These are phyloP conservation scores for Acrobasis suavella DNA, from an alignment of 2,888 invertebrate genomes.

Conservation along the genomic window DNA sequence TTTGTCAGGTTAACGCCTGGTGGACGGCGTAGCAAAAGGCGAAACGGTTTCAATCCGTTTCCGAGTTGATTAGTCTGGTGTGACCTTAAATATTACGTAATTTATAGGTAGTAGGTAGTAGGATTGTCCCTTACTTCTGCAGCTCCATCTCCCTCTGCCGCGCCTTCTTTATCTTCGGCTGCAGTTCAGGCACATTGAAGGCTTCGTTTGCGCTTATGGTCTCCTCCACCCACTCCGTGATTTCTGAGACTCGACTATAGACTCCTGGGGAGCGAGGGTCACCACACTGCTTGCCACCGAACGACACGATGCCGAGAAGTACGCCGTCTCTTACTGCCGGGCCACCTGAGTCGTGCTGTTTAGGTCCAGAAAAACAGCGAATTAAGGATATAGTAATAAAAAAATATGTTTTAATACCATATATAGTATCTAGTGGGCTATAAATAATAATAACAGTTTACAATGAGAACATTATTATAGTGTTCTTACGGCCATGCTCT, in stretches of 20 bases:
- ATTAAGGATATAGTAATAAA: no score
- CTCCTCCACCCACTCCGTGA: slow-evolving; percentile 66
- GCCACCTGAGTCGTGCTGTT: slow-evolving; percentile 73
- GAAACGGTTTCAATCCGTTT: no score
- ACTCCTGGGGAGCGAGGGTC: slow-evolving; percentile 74
- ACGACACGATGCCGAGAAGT: slow-evolving; percentile 68
- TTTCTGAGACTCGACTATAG: slow-evolving; percentile 64
- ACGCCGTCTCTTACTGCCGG: slow-evolving; percentile 73
- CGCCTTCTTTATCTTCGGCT: slow-evolving; percentile 63
- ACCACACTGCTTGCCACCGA: slow-evolving; percentile 73
- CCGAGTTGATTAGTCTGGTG: no score
- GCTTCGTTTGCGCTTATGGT: slow-evolving; percentile 65
- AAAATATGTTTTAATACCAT: no score
- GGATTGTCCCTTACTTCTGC: slow-evolving; percentile 58
- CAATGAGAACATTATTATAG: no score
- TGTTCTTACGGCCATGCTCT: no score
- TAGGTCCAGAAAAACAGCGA: neutral
- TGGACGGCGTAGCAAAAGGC: no score
- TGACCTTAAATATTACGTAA: no score
- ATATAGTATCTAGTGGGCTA: no score
- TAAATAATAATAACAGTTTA: no score
- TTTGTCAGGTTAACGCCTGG: no score
- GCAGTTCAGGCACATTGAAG: slow-evolving; percentile 49
- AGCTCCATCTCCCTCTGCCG: slow-evolving; percentile 60
- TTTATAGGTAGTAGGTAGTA: no score